Conservation (phyloP, 2,888 invertebrate genomes). For the Eueremaeus valkanovi region DNA sequence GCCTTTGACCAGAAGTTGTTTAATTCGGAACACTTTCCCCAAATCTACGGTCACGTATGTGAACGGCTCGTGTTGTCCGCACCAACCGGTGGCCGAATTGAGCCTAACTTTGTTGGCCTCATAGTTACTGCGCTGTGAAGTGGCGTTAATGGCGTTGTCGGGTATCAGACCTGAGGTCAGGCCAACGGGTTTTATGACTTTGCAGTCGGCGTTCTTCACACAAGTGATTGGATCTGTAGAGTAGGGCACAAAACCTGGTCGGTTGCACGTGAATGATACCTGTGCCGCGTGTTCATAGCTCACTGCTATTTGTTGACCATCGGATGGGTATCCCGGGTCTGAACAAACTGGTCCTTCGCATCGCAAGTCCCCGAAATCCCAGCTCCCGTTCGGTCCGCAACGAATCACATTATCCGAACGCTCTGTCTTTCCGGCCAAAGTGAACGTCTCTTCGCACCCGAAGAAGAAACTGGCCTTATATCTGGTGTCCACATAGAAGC, state of each 20-base stretch:
- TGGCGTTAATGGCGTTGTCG: slow-evolving; percentile 90
- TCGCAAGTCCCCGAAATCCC: slow-evolving; percentile 94
- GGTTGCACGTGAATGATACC: slow-evolving; percentile 80
- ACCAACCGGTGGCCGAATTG: slow-evolving; percentile 92
- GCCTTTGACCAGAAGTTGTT: slow-evolving; percentile 83
- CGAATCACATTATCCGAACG: slow-evolving; percentile 86
- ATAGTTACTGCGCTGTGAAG: slow-evolving; percentile 66
- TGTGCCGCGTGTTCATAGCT: slow-evolving; percentile 70
- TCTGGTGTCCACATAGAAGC: slow-evolving; percentile 74
- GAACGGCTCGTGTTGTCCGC: slow-evolving; percentile 86
- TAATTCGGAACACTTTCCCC: slow-evolving; percentile 80
- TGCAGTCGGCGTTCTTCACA: slow-evolving; percentile 83
- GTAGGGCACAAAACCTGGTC: slow-evolving; percentile 87
- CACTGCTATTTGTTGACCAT: slow-evolving; percentile 76
- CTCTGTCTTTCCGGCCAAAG: slow-evolving; percentile 84
- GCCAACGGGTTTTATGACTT: slow-evolving; percentile 83
- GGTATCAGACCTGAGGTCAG: slow-evolving; percentile 86
- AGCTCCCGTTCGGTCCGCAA: slow-evolving; percentile 85
- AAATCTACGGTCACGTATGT: slow-evolving; percentile 93
- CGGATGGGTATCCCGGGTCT: slow-evolving; percentile 89
- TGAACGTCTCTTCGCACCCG: slow-evolving; percentile 86
- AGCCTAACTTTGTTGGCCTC: slow-evolving; percentile 67
- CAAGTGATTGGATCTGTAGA: slow-evolving; percentile 86
- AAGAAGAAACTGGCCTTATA: slow-evolving; percentile 86
- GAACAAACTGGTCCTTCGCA: slow-evolving; percentile 96